These are phyloP conservation scores for Xiphias gladius DNA, from an alignment of 2,113 vertebrate species.

Conservation along the genomic window DNA sequence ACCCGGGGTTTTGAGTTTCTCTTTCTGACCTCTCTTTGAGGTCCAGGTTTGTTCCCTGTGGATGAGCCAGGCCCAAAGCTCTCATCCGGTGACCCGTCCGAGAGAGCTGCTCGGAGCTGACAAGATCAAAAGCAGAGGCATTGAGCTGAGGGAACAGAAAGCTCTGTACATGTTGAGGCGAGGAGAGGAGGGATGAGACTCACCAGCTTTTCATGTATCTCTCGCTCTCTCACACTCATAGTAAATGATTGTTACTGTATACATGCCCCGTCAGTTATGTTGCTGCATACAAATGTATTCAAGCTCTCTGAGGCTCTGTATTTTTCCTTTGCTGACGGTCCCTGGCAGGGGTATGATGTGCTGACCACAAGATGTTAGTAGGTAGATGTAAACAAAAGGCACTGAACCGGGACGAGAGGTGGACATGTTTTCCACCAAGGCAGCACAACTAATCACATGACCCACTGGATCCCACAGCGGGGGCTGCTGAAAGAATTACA, in stretches of 20 bases:
- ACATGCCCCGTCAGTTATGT: constrained; percentile 20
- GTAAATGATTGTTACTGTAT: constrained; percentile 27
- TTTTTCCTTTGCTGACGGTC: constrained; percentile 42
- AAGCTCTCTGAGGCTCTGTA: constrained; percentile 20
- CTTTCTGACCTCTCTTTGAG: constrained; percentile 73
- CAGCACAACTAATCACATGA: constrained; percentile 48
- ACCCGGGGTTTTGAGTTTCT: constrained; percentile 55
- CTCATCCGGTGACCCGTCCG: constrained; percentile 64
- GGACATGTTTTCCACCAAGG: constrained; percentile 43
- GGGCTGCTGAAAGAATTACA: constrained; percentile 8
- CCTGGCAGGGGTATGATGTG: constrained; percentile 45
- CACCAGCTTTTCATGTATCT: constrained; percentile 41
- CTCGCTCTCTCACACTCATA: neutral
- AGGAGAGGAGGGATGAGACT: constrained; percentile 54
- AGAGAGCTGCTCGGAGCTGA: constrained; percentile 63
- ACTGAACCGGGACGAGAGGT: constrained; percentile 40
- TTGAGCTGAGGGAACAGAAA: constrained; percentile 59
- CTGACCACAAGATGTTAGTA: constrained; percentile 46
- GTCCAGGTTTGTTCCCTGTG: constrained; percentile 65
- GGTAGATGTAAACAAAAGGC: constrained; percentile 55
- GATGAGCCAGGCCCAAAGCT: constrained; percentile 63
- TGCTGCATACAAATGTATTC: constrained; percentile 39
- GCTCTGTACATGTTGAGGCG: constrained; percentile 54
- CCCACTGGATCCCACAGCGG: constrained; percentile 7
- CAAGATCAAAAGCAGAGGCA: constrained; percentile 70